Evolutionary conservation across 1,140 invertebrate species (phyloP), one percentile per base, ranked within the genome.

Genomic region (Tetragonula clypearis): DNA sequence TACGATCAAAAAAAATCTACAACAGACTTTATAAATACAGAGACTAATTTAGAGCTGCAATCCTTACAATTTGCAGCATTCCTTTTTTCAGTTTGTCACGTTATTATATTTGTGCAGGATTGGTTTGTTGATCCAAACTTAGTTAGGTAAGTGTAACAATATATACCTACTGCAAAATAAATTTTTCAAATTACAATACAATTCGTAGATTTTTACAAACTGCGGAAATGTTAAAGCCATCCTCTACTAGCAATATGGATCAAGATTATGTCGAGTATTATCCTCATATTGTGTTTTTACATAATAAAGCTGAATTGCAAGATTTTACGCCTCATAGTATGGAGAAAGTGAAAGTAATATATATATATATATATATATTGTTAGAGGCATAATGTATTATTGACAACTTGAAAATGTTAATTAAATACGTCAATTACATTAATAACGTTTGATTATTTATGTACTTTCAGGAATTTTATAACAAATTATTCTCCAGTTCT

Each of bases 211-310:
- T 98, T 94, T 93, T 98, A 35, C 97, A 98, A 94, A 96, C 97
- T 76, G 97, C 97, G 55, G 98, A 98, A 95, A 98, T 98, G 97
- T 94, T 98, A 89, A 98, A 98, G 92, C 98, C 98, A 5, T 96
- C 97, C 5, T 96, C 97, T 9, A 96, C 96, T 35, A 96, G 96
- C 53, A 95, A 95, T 58, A 94, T 95, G 88, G 96, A 96, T 90
- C 96, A 96, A 92, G 96, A 96, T 88, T 95, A 95, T 80, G 94
- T 95, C 4, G 97, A 98, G 90, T 96, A 97, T 94, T 97, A 97
- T 92, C 97, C 97, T 9, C 97, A 98, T 91, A 92, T 98, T 79
- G 93, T 98, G 49, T 96, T 98, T 92, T 92, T 98, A 11, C 97
- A 98, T 71, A 98, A 98, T 93, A 96, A 96, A 93, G 96, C 96